phyloP scores from a whole-genome alignment of 2,888 invertebrate species.

The Bedellia somnulentella region DNA sequence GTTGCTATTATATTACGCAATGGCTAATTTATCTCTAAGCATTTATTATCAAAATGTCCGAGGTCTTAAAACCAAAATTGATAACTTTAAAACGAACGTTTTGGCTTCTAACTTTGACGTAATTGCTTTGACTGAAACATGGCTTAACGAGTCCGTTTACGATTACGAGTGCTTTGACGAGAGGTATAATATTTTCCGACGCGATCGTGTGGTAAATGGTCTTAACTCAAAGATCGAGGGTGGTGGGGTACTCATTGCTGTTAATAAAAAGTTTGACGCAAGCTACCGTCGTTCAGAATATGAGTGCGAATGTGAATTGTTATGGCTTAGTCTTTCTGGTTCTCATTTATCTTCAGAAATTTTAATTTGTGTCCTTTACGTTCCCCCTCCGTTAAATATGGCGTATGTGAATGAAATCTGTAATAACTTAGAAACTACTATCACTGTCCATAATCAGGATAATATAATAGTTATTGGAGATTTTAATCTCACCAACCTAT shows the following conservation, averaged over 20 bases:
- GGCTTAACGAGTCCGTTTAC: slow-evolving; percentile 10
- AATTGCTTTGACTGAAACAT: slow-evolving; percentile 12
- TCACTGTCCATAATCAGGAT: too few relatives aligned
- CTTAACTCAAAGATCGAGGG: neutral
- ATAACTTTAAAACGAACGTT: slow-evolving; percentile 9
- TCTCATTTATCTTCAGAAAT: neutral
- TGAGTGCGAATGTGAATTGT: neutral
- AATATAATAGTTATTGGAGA: too few relatives aligned
- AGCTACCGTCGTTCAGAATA: neutral
- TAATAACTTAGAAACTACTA: too few relatives aligned
- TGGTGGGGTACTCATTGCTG: neutral
- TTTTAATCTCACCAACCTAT: too few relatives aligned
- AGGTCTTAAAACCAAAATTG: slow-evolving; percentile 11
- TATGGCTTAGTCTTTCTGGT: slow-evolving; percentile 1
- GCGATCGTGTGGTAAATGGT: slow-evolving; percentile 7
- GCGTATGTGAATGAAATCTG: too few relatives aligned
- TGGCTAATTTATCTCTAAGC: too few relatives aligned
- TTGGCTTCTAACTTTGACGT: slow-evolving; percentile 8
- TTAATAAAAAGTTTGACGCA: neutral
- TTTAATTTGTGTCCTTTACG: neutral
- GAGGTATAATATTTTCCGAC: slow-evolving; percentile 11
- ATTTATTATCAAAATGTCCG: slow-evolving; percentile 10
- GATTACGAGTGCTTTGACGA: slow-evolving; percentile 11
- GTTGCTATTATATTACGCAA: too few relatives aligned
- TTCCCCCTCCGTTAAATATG: too few relatives aligned